phyloP scores from a whole-genome alignment of 2,113 vertebrate genomes.

The Malurus elegans region DNA sequence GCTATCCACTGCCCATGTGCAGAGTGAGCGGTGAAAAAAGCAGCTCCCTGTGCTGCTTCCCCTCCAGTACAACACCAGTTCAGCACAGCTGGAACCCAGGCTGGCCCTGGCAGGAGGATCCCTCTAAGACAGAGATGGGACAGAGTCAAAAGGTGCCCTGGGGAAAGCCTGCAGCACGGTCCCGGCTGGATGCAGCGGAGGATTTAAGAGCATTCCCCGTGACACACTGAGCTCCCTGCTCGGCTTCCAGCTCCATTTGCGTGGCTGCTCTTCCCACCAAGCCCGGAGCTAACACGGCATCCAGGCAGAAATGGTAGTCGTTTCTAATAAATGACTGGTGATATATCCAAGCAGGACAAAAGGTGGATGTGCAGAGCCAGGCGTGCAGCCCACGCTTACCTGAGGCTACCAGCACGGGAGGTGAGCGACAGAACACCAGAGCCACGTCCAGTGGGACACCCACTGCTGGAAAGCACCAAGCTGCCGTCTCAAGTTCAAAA shows the following conservation, averaged over 20 bases:
- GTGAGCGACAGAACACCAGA: neutral
- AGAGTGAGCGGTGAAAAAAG: neutral
- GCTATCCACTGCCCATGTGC: neutral
- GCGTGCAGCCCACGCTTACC: neutral
- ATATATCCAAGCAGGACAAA: neutral
- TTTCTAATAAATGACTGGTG: neutral
- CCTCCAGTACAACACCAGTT: neutral
- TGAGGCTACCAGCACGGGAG: neutral
- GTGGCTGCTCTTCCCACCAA: neutral
- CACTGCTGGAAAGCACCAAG: neutral
- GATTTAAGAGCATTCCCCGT: neutral
- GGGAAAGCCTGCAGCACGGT: neutral
- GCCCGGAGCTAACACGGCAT: neutral
- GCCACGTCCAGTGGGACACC: neutral
- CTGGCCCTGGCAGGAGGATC: neutral
- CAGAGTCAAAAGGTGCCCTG: neutral
- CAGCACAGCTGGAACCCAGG: neutral
- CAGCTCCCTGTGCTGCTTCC: neutral
- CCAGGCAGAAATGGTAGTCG: neutral
- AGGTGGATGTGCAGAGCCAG: neutral
- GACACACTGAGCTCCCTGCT: rapidly evolving
- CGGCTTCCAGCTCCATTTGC: neutral
- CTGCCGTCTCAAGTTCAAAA: neutral
- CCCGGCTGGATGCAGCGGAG: neutral
- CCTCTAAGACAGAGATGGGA: neutral